Evolutionary conservation across 2,113 vertebrate species (phyloP).

Genomic region (Pycnonotus jocosus): DNA sequence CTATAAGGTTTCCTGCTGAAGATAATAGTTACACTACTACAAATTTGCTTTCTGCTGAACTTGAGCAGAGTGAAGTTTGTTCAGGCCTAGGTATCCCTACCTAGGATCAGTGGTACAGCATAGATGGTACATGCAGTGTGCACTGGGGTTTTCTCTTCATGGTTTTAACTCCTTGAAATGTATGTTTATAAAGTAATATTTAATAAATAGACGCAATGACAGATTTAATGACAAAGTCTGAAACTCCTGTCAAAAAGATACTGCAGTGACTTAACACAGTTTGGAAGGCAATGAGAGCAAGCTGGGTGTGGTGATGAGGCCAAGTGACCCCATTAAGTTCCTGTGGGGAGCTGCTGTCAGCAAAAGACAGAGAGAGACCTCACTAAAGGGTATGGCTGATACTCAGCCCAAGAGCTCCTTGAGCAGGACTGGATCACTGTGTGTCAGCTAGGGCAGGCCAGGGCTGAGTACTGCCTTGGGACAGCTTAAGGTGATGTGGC

Average conservation of each 20-base stretch:
- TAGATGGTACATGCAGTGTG: background rate
- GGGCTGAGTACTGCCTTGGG: background rate
- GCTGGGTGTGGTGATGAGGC: background rate
- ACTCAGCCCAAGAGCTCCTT: background rate
- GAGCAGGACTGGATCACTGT: background rate
- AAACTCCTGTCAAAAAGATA: background rate
- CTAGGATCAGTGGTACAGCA: background rate
- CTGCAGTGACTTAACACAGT: background rate
- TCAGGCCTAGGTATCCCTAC: background rate
- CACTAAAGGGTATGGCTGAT: background rate
- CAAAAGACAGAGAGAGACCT: background rate
- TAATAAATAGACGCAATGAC: background rate
- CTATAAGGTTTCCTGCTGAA: background rate
- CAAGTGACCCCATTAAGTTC: background rate
- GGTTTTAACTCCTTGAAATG: background rate
- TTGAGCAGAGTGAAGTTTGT: background rate
- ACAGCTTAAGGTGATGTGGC: background rate
- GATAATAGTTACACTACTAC: background rate
- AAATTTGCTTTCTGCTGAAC: background rate
- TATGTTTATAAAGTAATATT: background rate
- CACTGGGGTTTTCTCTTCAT: background rate
- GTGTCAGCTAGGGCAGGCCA: background rate
- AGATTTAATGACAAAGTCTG: background rate
- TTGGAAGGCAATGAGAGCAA: background rate
- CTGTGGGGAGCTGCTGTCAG: fast-evolving